A percentile compares a stretch with the other conserved stretches of the same genome.
Evolutionary conservation across 2,797 vertebrate genomes (phyloP).

Genomic region (Urocyon cinereoargenteus): DNA sequence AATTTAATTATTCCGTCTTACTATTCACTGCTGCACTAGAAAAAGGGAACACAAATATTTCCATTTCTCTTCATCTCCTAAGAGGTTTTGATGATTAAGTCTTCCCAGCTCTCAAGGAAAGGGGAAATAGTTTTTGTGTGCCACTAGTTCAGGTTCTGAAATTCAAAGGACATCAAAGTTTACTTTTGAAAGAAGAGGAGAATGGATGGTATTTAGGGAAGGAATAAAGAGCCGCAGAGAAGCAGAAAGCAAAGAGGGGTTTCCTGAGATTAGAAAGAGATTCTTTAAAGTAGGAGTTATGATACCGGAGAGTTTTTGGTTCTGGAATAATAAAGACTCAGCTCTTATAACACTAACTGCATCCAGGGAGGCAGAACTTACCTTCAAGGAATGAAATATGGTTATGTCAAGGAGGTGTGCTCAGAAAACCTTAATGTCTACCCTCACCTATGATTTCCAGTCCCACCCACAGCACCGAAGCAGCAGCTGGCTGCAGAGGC

Average conservation of each 20-base stretch:
- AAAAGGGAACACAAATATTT: not conserved
- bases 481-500: not conserved
- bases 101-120: not conserved
- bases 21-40: not conserved
- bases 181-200: constrained; percentile 1
- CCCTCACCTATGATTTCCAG: not conserved
- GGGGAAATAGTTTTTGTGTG: not conserved
- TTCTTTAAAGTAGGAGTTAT: not conserved
- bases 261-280: constrained; percentile 1
- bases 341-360: not conserved
- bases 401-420: not conserved
- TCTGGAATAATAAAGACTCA: not conserved
- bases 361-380: not conserved
- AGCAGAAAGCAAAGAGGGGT: not conserved
- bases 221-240: not conserved
- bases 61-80: not conserved
- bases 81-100: not conserved
- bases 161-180: not conserved
- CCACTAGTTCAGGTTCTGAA: not conserved
- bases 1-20: not conserved
- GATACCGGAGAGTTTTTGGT: not conserved
- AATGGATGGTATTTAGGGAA: not conserved
- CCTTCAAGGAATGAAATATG: not conserved
- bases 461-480: not conserved
- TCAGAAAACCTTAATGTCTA: not conserved